Evolutionary conservation across 2,113 vertebrate genomes (phyloP).

Genomic region (Bagarius yarrelli): DNA sequence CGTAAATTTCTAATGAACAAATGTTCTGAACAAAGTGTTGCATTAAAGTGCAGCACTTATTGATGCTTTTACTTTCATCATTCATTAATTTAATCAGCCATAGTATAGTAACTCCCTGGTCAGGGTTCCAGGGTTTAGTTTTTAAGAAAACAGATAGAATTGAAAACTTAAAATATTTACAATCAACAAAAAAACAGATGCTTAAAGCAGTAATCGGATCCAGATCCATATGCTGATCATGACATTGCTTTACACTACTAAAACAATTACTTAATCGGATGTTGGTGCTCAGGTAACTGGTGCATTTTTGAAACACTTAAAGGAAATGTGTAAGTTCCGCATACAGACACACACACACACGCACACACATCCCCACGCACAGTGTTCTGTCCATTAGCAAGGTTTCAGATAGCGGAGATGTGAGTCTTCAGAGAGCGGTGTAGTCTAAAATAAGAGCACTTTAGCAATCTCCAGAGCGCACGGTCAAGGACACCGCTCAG

Average conservation of each 20-base stretch:
- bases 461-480: conserved; percentile 58
- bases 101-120: not conserved
- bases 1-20: not conserved
- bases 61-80: not conserved
- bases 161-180: not conserved
- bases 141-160: not conserved
- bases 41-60: not conserved
- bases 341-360: conserved; percentile 13
- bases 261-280: conserved; percentile 10
- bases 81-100: not conserved
- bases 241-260: not conserved
- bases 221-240: not conserved
- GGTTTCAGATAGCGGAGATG: conserved; percentile 59
- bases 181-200: not conserved
- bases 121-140: not conserved
- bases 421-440: conserved; percentile 54
- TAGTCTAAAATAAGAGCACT: conserved; percentile 64
- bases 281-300: conserved; percentile 6
- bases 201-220: not conserved
- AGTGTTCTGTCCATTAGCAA: conserved; percentile 57
- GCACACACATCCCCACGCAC: conserved; percentile 42
- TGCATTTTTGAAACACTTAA: conserved; percentile 17
- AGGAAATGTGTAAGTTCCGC: conserved; percentile 17
- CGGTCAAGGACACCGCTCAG: conserved; percentile 47
- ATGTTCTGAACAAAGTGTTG: not conserved